Evolutionary conservation across 1,140 invertebrate species (phyloP).

Genomic region (Leucophenga varia): DNA sequence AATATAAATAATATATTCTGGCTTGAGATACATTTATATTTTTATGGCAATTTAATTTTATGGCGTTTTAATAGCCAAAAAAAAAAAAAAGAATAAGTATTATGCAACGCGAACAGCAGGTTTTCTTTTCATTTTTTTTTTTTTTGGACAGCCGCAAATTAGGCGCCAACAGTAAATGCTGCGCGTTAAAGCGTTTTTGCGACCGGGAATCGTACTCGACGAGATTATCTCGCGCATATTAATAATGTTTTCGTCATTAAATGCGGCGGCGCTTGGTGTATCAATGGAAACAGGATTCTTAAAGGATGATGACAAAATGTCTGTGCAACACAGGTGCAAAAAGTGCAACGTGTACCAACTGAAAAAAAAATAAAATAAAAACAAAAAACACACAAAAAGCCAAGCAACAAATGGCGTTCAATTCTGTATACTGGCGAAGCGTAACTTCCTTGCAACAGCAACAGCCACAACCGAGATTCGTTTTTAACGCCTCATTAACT

Average conservation of each 20-base stretch:
- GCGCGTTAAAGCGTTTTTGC: too few relatives aligned
- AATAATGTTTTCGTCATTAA: slow-evolving; percentile 47
- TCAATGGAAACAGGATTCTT: slow-evolving; percentile 20
- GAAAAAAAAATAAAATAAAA: slow-evolving; percentile 20
- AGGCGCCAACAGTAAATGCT: too few relatives aligned
- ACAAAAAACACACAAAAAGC: slow-evolving; percentile 6
- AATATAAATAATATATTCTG: too few relatives aligned
- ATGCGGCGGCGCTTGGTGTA: slow-evolving; percentile 9
- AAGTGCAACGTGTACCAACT: slow-evolving; percentile 30
- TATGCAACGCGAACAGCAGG: too few relatives aligned
- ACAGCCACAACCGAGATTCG: too few relatives aligned
- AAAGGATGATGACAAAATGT: not conserved
- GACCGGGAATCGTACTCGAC: too few relatives aligned
- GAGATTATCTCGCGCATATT: slow-evolving; percentile 46
- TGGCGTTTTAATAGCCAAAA: slow-evolving; percentile 11
- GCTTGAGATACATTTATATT: too few relatives aligned
- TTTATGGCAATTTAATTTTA: slow-evolving; percentile 23
- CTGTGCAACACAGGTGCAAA: slow-evolving; percentile 13
- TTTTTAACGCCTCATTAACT: slow-evolving; percentile 56
- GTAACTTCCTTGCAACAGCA: not conserved
- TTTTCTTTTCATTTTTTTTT: too few relatives aligned
- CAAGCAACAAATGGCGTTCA: slow-evolving; percentile 19
- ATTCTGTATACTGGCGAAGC: not conserved
- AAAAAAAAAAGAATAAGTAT: not conserved
- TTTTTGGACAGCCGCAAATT: too few relatives aligned